These are phyloP conservation scores for Julus scandinavius DNA, from an alignment of 2,888 invertebrate species.

Conservation along the genomic window DNA sequence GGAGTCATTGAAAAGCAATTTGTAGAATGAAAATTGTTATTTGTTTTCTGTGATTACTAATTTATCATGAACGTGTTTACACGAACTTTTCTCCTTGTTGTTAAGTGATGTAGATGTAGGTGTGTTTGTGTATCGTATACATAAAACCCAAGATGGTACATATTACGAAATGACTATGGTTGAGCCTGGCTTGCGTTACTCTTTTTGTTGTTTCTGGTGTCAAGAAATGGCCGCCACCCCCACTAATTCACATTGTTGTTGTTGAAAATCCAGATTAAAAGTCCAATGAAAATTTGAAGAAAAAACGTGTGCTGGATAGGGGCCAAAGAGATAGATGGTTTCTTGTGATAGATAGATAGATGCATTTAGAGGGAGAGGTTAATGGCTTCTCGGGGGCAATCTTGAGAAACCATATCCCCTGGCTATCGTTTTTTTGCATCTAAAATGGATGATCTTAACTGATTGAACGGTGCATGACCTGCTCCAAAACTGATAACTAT, in stretches of 20 bases:
- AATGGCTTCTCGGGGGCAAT: slow-evolving; percentile 32
- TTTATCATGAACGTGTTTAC: slow-evolving; percentile 26
- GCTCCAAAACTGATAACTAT: slow-evolving; percentile 16
- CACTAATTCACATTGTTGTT: slow-evolving; percentile 22
- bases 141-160: background rate
- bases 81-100: slow-evolving; percentile 3
- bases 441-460: slow-evolving; percentile 44
- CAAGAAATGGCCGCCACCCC: slow-evolving; percentile 23
- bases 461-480: slow-evolving; percentile 36
- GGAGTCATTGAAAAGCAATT: slow-evolving; percentile 21
- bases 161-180: slow-evolving; percentile 5
- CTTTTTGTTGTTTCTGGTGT: background rate
- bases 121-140: background rate
- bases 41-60: slow-evolving; percentile 31
- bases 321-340: slow-evolving; percentile 1
- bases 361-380: slow-evolving; percentile 13
- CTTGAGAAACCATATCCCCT: slow-evolving; percentile 13
- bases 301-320: background rate
- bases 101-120: slow-evolving; percentile 7
- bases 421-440: slow-evolving; percentile 23
- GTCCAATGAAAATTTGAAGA: background rate
- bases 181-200: slow-evolving; percentile 23
- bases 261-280: slow-evolving; percentile 20
- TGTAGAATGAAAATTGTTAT: slow-evolving; percentile 30
- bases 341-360: slow-evolving; percentile 3